Conservation (phyloP, 2,888 invertebrate genomes). For the Macaria notata region DNA sequence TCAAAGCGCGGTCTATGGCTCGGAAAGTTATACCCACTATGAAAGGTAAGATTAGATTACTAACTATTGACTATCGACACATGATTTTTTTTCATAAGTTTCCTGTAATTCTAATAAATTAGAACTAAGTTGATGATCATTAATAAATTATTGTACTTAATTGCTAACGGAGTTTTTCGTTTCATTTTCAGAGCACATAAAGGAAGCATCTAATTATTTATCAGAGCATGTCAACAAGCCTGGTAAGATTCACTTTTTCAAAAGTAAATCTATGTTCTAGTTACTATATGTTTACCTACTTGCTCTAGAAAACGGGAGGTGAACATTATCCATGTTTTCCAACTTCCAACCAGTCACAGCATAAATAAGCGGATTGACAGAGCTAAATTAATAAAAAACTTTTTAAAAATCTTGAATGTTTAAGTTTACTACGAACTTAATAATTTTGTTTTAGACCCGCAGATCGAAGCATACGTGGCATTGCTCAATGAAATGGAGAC, state of each 20-base stretch:
- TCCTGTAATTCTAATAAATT: too few species aligned
- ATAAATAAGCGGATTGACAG: too few species aligned
- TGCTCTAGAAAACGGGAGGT: too few species aligned
- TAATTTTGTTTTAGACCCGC: constrained; percentile 44
- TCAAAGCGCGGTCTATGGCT: constrained; percentile 53
- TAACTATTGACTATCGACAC: too few species aligned
- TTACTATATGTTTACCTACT: too few species aligned
- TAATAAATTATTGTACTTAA: not conserved
- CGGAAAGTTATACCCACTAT: constrained; percentile 56
- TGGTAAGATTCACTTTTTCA: constrained; percentile 40
- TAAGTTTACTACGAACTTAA: too few species aligned
- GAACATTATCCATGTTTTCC: too few species aligned
- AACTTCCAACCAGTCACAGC: too few species aligned
- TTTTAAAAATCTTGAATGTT: too few species aligned
- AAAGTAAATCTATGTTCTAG: too few species aligned
- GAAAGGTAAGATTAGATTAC: constrained; percentile 50
- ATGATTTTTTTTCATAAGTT: too few species aligned
- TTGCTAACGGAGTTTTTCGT: not conserved
- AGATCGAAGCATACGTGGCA: constrained; percentile 63
- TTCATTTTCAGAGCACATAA: constrained; percentile 54
- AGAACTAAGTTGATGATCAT: not conserved
- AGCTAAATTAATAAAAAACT: too few species aligned
- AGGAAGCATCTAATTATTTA: constrained; percentile 55
- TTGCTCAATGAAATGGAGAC: constrained; percentile 64
- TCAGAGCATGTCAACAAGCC: constrained; percentile 60